Conservation (phyloP, 2,888 invertebrate species). For the Heterodera filipjevi region DNA sequence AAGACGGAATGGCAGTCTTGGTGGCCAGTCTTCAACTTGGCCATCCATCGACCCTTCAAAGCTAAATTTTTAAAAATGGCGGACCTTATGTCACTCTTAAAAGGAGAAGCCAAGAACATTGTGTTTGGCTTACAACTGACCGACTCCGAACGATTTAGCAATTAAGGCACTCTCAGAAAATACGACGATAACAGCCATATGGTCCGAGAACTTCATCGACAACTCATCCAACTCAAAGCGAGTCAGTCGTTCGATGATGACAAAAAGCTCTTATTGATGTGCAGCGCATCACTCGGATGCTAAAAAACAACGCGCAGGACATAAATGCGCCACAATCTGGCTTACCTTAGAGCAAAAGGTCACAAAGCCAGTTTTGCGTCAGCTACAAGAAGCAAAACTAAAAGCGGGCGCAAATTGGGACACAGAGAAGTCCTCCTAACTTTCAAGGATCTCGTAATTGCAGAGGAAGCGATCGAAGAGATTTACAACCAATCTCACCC, state of each 20-base stretch:
- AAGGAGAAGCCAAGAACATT: not conserved
- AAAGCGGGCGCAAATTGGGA: slow-evolving; percentile 9
- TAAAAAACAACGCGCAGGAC: not conserved
- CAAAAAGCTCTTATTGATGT: not conserved
- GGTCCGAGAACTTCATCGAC: not conserved
- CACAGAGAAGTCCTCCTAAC: not conserved
- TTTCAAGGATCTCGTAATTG: not conserved
- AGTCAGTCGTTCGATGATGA: slow-evolving; percentile 6
- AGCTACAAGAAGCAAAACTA: not conserved
- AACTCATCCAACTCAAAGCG: not conserved
- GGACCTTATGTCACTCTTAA: not conserved
- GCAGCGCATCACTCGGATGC: not conserved
- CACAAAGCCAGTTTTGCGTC: not conserved
- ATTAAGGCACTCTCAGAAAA: too few species aligned
- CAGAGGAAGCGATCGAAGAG: slow-evolving; percentile 7
- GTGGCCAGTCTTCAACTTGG: not conserved
- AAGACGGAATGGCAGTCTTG: not conserved
- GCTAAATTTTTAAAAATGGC: not conserved
- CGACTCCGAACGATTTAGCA: not conserved
- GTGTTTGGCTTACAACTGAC: not conserved
- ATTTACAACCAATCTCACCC: slow-evolving; percentile 15
- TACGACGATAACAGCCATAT: too few species aligned
- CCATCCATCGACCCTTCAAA: not conserved
- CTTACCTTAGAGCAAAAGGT: not conserved
- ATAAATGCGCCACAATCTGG: not conserved